Evolutionary conservation across 2,113 vertebrate species (phyloP).

Genomic region (Psophia crepitans): DNA sequence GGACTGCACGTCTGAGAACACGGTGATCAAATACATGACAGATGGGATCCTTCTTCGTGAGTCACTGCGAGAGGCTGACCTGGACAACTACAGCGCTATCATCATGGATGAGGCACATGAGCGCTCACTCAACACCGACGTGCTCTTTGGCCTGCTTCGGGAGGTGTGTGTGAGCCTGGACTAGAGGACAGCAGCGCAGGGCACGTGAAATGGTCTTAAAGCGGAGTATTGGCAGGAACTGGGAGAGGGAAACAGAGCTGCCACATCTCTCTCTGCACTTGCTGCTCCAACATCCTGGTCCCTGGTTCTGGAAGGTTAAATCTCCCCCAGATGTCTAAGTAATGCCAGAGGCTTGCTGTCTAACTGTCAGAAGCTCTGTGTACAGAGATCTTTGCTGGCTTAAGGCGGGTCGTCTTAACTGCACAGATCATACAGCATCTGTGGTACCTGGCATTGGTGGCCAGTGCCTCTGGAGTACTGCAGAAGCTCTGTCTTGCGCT

Average conservation of each 20-base stretch:
- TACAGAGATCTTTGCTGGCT: background rate
- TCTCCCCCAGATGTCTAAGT: background rate
- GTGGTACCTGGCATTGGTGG: background rate
- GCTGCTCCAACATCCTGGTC: background rate
- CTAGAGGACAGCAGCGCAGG: background rate
- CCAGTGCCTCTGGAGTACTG: background rate
- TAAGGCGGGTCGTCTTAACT: background rate
- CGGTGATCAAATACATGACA: conserved; percentile 98
- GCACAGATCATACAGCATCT: background rate
- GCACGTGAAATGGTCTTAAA: background rate
- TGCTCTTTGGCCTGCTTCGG: conserved; percentile 95
- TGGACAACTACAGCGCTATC: conserved; percentile 97
- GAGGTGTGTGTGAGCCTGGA: conserved; percentile 76
- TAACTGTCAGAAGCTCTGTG: background rate
- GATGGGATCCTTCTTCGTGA: conserved; percentile 97
- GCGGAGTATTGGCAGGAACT: background rate
- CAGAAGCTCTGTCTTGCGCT: background rate
- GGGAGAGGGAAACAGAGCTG: background rate
- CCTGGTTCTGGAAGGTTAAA: background rate
- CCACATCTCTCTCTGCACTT: background rate
- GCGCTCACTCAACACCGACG: conserved; percentile 93
- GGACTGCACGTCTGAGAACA: conserved; percentile 96
- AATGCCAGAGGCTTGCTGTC: background rate
- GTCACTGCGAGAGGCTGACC: conserved; percentile 92
- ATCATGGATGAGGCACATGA: conserved; percentile 99